Evolutionary conservation across 2,113 vertebrate species (phyloP), one percentile per base, ranked within the genome.

Genomic region (Trichomycterus rosablanca): DNA sequence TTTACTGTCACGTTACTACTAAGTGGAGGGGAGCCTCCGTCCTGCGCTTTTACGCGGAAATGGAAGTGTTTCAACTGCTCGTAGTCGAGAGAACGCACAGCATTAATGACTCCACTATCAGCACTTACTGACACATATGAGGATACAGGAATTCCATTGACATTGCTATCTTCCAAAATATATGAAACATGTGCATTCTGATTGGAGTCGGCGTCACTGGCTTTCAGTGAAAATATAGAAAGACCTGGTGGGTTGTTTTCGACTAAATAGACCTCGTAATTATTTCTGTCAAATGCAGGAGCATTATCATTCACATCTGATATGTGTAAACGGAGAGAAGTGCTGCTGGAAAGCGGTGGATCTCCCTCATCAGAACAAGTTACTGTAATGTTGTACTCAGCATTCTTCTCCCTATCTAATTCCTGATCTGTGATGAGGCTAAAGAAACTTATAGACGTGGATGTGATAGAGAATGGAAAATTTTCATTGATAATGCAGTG

Each of bases 111-210:
- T 0, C 90, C 91, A 1, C 70, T 91, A 2, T 88, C 86, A 11
- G 88, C 80, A 67, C 90, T 87, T 66, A 93, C 87, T 9, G 90
- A 91, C 45, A 90, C 46, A 23, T 86, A 92, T 30, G 81, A 85
- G 63, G 86, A 85, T 0, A 89, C 67, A 26, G 81, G 75, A 16
- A 83, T 79, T 57, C 80, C 81, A 48, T 81, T 83, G 26, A 84
- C 78, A 28, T 70, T 69, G 52, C 71, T 80, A 24, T 86, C 78
- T 2, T 80, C 77, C 49, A 93, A 80, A 40, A 87, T 76, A 53
- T 92, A 94, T 46, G 86, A 88, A 32, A 94, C 74, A 20, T 74
- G 81, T 7, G 89, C 87, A 52, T 94, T 94, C 65, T 89, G 89
- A 19, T 72, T 74, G 15, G 66, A 76, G 58, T 88, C 87, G 3